phyloP scores from a whole-genome alignment of 1,140 invertebrate species.

The Parapsyche elsis region DNA sequence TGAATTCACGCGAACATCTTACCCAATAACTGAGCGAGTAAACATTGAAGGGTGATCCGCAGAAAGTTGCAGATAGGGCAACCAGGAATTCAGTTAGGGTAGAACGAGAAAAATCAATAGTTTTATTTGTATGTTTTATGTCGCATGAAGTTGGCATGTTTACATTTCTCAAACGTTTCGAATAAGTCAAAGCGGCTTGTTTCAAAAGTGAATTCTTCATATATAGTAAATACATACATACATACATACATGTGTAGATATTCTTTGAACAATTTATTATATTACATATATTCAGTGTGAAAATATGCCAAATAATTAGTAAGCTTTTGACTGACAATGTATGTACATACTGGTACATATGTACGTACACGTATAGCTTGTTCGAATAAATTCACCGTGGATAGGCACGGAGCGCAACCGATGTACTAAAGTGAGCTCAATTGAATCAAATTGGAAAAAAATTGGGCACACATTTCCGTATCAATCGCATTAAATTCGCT shows the following conservation, averaged over 20 bases:
- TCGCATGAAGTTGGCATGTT: too few relatives aligned
- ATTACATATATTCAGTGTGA: too few relatives aligned
- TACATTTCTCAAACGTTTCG: too few relatives aligned
- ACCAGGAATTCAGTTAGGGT: conserved; percentile 30
- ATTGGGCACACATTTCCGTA: conserved; percentile 10
- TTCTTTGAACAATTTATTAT: too few relatives aligned
- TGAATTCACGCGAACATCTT: conserved; percentile 9
- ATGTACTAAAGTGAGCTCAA: conserved; percentile 8
- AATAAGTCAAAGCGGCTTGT: too few relatives aligned
- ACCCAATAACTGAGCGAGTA: conserved; percentile 15
- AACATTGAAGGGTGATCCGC: conserved; percentile 38
- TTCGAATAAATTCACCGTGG: neutral
- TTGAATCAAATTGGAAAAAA: conserved; percentile 25
- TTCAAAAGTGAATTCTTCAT: too few relatives aligned
- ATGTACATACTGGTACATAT: too few relatives aligned
- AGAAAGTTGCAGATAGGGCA: conserved; percentile 36
- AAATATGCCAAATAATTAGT: too few relatives aligned
- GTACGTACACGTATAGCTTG: too few relatives aligned
- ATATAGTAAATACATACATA: too few relatives aligned
- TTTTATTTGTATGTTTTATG: neutral
- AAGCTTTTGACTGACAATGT: too few relatives aligned
- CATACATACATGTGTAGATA: too few relatives aligned
- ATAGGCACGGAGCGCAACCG: neutral
- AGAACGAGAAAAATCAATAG: conserved; percentile 39
- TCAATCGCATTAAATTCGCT: conserved; percentile 26